phyloP scores from a whole-genome alignment of 2,797 vertebrate species.

The Serranus cabrilla region DNA sequence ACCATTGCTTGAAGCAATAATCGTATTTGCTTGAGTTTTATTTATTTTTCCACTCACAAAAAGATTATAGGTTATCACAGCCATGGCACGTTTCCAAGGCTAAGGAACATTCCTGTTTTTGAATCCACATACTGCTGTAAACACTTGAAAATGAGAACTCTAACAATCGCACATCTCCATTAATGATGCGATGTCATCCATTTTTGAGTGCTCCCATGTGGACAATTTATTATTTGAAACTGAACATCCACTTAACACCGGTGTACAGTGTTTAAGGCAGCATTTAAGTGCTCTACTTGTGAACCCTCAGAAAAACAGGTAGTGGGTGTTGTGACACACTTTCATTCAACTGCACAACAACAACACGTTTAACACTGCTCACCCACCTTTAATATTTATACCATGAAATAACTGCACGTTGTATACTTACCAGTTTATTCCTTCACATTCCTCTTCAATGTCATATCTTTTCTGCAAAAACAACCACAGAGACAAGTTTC shows the following conservation, averaged over 20 bases:
- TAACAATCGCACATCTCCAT: constrained; percentile 21
- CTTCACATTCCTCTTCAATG: constrained; percentile 26
- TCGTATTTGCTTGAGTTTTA: constrained; percentile 1
- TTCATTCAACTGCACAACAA: constrained; percentile 38
- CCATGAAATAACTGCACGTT: constrained; percentile 2
- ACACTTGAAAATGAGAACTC: constrained; percentile 31
- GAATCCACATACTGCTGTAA: constrained; percentile 15
- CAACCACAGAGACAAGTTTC: constrained; percentile 32
- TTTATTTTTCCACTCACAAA: constrained; percentile 10
- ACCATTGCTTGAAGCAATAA: not conserved
- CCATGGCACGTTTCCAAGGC: not conserved
- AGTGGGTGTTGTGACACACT: constrained; percentile 54
- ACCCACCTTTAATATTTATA: constrained; percentile 31
- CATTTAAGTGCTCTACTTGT: constrained; percentile 42
- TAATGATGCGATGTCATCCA: constrained; percentile 13
- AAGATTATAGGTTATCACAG: constrained; percentile 20
- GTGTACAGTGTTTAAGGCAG: constrained; percentile 40
- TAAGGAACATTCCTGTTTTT: constrained; percentile 1
- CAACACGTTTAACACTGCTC: constrained; percentile 13
- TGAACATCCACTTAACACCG: constrained; percentile 59
- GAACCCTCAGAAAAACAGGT: constrained; percentile 20
- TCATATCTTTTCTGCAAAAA: constrained; percentile 28
- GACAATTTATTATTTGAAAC: constrained; percentile 47
- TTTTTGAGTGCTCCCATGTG: constrained; percentile 53
- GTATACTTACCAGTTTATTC: constrained; percentile 1